These are phyloP conservation scores for Carassius carassius DNA, from an alignment of 2,113 vertebrate genomes.

Conservation along the genomic window DNA sequence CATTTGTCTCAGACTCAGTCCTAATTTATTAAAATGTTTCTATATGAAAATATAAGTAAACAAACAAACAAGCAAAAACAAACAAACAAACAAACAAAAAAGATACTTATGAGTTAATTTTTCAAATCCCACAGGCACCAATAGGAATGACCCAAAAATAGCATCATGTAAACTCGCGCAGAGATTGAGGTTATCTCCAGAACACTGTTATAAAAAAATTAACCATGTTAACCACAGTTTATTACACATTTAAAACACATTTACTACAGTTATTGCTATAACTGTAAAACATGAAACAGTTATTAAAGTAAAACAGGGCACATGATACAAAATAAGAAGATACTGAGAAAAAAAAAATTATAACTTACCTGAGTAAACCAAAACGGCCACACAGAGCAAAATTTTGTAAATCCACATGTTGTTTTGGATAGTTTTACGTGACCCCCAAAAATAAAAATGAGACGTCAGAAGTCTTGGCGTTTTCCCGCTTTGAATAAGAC, in stretches of 20 bases:
- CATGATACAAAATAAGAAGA: neutral
- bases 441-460: neutral
- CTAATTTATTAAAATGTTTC: neutral
- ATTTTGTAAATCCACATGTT: slow-evolving; percentile 63
- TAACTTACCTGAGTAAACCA: slow-evolving; percentile 61
- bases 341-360: neutral
- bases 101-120: neutral
- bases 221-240: neutral
- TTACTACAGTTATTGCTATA: neutral
- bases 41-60: too few species aligned
- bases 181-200: neutral
- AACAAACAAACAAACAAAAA: too few species aligned
- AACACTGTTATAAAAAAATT: neutral
- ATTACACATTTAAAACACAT: too few species aligned
- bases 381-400: slow-evolving; percentile 51
- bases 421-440: neutral
- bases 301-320: neutral
- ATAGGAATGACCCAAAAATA: neutral
- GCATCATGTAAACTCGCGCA: neutral
- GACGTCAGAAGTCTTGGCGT: neutral
- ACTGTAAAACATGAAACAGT: neutral
- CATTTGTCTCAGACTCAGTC: neutral
- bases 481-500: neutral
- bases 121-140: neutral
- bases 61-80: too few species aligned